Base-by-base conservation (phyloP, 2,797 vertebrate species). In the Rhabdomys pumilio region DNA sequence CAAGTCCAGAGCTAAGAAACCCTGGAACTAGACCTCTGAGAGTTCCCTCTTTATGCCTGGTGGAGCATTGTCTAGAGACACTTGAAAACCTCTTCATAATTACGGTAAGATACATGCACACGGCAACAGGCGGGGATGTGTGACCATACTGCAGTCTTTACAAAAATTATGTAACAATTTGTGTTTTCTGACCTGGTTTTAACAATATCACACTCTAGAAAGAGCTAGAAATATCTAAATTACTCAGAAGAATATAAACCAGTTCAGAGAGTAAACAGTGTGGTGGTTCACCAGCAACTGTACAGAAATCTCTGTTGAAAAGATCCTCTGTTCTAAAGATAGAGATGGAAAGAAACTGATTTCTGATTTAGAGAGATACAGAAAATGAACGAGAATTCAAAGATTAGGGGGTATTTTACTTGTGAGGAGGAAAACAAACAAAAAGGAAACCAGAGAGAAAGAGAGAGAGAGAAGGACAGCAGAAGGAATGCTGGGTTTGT, bases 351-450 rank as follows among this genome's bases (percentile, higher is more conserved):
- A 47, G 14, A 69, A n/a, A 83, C 57, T 83, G 85, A 57, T n/a
- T 41, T 80, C 34, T 81, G 41, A 94, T 47, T 67, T 38, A 93
- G 47, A 67, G 88, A 91, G 59, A 73, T 6, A 38, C 41, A 6
- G 34, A 17, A 80, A 83, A 82, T 73, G 31, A 75, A 69, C 1
- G 20, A 80, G 69, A 89, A 15, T 20, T 44, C 34, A 47, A 93
- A 76, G 34, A 86, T 63, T 17, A 89, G 65, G 61, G 38, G 80
- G 26, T 59, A 93, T 76, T 90, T n/a, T 89, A 11, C 13, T 82
- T 83, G 0, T 12, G 76, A 95, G 75, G 61, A 87, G 41, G 41
- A 81, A 92, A 73, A 81, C 26, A 96, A 85, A 72, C 47, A 55
- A 73, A 63, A 79, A 50, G 61, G 69, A 31, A 41, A 55, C 75